phyloP scores from a whole-genome alignment of 2,888 invertebrate genomes.

The Cordylochernes scorpioides region DNA sequence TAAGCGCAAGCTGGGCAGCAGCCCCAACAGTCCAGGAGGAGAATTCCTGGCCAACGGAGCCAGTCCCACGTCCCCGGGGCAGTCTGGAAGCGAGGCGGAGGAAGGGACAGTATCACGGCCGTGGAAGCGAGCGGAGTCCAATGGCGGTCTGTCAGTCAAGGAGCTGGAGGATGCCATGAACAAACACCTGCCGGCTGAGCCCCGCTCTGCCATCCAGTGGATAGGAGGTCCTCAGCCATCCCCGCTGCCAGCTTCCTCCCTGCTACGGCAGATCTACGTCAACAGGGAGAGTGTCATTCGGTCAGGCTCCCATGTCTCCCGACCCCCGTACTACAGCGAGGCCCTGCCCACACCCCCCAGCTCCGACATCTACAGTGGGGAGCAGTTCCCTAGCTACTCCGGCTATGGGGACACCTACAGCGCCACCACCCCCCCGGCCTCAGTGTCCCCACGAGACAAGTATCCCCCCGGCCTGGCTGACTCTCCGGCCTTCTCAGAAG shows the following conservation, averaged over 20 bases:
- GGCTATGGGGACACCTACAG: constrained; percentile 34
- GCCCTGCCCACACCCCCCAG: constrained; percentile 70
- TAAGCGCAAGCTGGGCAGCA: constrained; percentile 2
- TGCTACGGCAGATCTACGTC: constrained; percentile 64
- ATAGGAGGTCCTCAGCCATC: constrained; percentile 40
- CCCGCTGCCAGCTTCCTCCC: constrained; percentile 54
- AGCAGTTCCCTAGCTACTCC: constrained; percentile 25
- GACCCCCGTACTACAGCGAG: constrained; percentile 17
- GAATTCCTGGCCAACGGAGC: too few species aligned
- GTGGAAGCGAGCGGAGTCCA: constrained; percentile 8
- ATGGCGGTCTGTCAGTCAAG: constrained; percentile 36
- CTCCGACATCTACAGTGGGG: constrained; percentile 22
- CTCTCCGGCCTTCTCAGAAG: constrained; percentile 19
- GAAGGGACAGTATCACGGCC: constrained; percentile 8
- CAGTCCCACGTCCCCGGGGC: neutral
- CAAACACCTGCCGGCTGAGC: constrained; percentile 41
- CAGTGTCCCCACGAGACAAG: constrained; percentile 74
- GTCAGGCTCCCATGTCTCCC: constrained; percentile 34
- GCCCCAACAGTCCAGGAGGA: constrained; percentile 3
- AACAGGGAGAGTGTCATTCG: constrained; percentile 83
- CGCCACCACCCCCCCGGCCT: constrained; percentile 89
- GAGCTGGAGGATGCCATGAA: constrained; percentile 90
- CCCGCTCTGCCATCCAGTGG: constrained; percentile 46
- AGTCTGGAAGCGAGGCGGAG: neutral
- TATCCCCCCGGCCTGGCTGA: constrained; percentile 20